Percentiles rank a stretch among this genome's conserved stretches.
phyloP scores from a whole-genome alignment of 2,888 invertebrate species.

The Tipula unca region DNA sequence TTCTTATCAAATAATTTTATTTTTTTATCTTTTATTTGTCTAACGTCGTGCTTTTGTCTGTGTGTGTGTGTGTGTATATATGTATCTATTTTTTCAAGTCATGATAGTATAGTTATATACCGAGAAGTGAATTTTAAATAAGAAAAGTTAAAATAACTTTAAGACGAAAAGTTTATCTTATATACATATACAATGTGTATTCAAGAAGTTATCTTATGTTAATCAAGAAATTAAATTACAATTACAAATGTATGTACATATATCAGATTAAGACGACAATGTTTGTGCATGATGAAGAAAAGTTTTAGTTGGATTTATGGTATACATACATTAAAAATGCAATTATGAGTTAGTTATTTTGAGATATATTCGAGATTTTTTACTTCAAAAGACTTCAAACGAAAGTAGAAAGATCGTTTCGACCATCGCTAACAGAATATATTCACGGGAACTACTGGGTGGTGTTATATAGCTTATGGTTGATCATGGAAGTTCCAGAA shows the following conservation, averaged over 20 bases:
- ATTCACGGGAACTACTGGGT: no score
- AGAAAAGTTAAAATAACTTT: background rate
- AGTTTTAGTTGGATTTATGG: background rate
- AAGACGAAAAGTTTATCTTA: background rate
- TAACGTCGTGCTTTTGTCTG: background rate
- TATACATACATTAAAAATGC: background rate
- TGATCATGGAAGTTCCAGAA: no score
- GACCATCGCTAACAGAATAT: no score
- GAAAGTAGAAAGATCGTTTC: no score
- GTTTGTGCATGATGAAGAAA: background rate
- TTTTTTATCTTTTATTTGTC: background rate
- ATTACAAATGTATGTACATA: background rate
- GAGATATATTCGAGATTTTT: no score
- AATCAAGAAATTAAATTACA: background rate
- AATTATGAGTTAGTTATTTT: background rate
- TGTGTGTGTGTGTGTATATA: background rate
- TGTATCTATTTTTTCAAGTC: background rate
- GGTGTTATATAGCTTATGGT: no score
- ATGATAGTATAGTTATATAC: background rate
- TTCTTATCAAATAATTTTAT: background rate
- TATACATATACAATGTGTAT: background rate
- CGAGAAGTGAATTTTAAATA: background rate
- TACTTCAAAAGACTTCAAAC: no score
- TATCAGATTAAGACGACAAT: background rate
- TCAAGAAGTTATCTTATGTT: background rate